Conservation (phyloP, 2,888 invertebrate genomes). For the Aphidius colemani region DNA sequence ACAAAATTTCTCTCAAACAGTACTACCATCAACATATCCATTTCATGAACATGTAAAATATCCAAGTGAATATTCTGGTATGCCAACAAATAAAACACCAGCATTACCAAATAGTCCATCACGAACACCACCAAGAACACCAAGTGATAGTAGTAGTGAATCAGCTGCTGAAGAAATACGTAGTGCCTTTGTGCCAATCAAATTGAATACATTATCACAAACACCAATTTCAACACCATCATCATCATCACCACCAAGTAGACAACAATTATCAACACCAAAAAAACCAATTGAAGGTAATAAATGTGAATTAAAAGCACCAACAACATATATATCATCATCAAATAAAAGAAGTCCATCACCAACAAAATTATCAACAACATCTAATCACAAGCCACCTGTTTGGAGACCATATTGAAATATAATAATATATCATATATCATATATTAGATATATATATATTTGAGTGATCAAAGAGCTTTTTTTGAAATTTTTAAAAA, state of each 20-base stretch:
- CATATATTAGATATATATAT: background rate
- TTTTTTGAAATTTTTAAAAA: too few species aligned
- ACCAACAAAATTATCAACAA: conserved; percentile 50
- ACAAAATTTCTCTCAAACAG: conserved; percentile 47
- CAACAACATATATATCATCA: conserved; percentile 47
- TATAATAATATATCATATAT: background rate
- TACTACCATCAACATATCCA: conserved; percentile 47
- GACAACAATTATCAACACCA: conserved; percentile 20
- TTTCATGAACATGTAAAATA: conserved; percentile 50
- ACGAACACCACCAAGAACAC: conserved; percentile 51
- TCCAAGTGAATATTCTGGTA: conserved; percentile 44
- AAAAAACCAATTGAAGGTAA: conserved; percentile 43
- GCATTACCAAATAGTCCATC: conserved; percentile 37
- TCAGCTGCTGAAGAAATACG: conserved; percentile 52
- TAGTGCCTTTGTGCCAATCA: conserved; percentile 56
- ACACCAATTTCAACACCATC: conserved; percentile 36
- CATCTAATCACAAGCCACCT: conserved; percentile 44
- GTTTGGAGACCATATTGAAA: conserved; percentile 57
- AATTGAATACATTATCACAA: conserved; percentile 44
- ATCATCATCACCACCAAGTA: conserved; percentile 43
- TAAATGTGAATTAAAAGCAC: conserved; percentile 52
- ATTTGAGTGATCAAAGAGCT: too few species aligned
- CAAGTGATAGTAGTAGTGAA: conserved; percentile 54
- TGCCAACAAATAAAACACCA: conserved; percentile 37
- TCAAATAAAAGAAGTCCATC: conserved; percentile 46